Evolutionary conservation across 2,113 vertebrate species (phyloP).

Genomic region (Mystacornis crossleyi): DNA sequence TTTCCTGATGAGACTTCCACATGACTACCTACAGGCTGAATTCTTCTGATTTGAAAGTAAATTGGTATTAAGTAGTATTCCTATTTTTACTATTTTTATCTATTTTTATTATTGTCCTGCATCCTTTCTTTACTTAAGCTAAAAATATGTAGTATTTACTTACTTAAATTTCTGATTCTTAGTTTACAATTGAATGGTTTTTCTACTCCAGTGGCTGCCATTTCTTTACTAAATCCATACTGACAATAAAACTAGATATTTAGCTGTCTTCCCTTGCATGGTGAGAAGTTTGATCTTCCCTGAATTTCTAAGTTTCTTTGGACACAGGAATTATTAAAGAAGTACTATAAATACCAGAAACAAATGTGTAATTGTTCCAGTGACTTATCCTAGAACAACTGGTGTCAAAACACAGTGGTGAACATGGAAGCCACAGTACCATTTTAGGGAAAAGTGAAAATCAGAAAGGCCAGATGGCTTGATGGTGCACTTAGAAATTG

Average conservation of each 20-base stretch:
- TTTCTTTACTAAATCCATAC: background rate
- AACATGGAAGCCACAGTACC: background rate
- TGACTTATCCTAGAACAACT: background rate
- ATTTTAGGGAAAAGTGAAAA: background rate
- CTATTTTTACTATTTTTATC: background rate
- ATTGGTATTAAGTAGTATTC: background rate
- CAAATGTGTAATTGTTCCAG: background rate
- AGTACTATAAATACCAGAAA: background rate
- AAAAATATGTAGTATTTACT: background rate
- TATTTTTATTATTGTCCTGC: background rate
- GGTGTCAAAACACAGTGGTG: background rate
- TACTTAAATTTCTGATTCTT: background rate
- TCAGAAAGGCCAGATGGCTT: background rate
- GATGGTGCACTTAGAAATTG: background rate
- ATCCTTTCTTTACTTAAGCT: background rate
- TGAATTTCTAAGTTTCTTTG: background rate
- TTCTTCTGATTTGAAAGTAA: background rate
- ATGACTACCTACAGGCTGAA: background rate
- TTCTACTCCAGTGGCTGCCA: background rate
- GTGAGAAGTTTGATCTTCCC: background rate
- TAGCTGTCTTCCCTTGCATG: background rate
- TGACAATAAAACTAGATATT: background rate
- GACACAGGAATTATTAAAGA: background rate
- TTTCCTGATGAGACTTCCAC: background rate
- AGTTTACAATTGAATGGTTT: background rate